phyloP scores from a whole-genome alignment of 2,888 invertebrate species.

The Microdon myrmicae region DNA sequence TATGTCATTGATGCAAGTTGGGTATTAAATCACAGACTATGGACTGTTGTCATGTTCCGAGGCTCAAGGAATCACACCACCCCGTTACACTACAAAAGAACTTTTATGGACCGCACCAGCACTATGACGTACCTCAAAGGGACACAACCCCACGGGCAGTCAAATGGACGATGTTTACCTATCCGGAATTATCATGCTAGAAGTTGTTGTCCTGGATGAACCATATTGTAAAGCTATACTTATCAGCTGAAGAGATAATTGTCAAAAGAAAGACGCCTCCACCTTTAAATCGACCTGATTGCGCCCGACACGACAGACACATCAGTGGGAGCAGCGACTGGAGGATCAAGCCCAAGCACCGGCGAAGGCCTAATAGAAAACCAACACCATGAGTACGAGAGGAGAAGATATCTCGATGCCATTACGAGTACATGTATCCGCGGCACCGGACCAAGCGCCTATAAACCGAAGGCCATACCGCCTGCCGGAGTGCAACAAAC shows the following conservation, averaged over 20 bases:
- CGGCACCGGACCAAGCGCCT: too few relatives aligned
- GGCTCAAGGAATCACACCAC: slow-evolving; percentile 75
- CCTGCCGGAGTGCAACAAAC: too few relatives aligned
- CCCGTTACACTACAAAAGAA: slow-evolving; percentile 77
- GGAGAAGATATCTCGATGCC: too few relatives aligned
- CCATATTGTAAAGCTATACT: slow-evolving; percentile 93
- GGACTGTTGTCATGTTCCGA: slow-evolving; percentile 82
- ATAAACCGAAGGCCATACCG: too few relatives aligned
- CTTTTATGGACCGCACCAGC: slow-evolving; percentile 94
- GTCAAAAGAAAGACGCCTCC: slow-evolving; percentile 89
- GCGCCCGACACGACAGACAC: too few relatives aligned
- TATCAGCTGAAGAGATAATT: slow-evolving; percentile 89
- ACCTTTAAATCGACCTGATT: slow-evolving; percentile 89
- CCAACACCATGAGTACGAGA: too few relatives aligned
- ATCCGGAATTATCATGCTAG: slow-evolving; percentile 95
- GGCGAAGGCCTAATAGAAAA: too few relatives aligned
- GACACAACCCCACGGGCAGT: slow-evolving; percentile 77
- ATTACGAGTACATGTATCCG: too few relatives aligned
- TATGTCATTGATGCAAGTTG: slow-evolving; percentile 96
- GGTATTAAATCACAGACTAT: slow-evolving; percentile 92
- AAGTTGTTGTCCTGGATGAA: slow-evolving; percentile 90
- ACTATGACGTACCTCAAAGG: slow-evolving; percentile 74
- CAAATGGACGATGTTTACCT: slow-evolving; percentile 94
- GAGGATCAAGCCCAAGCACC: too few relatives aligned
- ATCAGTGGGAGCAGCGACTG: too few relatives aligned